Conservation (phyloP, 2,113 vertebrate genomes). For the Lutjanus erythropterus region DNA sequence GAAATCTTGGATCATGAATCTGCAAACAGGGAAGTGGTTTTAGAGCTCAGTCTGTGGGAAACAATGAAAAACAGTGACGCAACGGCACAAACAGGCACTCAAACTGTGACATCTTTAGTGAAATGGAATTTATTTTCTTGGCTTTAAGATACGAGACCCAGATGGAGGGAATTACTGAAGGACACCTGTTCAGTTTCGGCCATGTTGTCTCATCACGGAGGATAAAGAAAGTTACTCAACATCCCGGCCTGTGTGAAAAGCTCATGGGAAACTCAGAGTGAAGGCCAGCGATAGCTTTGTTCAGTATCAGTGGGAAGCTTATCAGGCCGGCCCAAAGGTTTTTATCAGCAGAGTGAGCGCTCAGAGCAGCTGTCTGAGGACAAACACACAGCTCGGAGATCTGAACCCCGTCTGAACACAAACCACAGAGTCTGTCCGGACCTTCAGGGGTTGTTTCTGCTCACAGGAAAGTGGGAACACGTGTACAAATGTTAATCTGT, state of each 20-base stretch:
- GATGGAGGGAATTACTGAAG: slow-evolving; percentile 34
- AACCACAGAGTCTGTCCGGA: neutral
- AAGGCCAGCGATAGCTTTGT: slow-evolving; percentile 16
- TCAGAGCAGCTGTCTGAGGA: slow-evolving; percentile 37
- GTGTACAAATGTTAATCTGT: neutral
- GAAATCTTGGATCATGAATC: neutral
- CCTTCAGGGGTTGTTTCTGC: neutral
- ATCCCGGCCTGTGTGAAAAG: neutral
- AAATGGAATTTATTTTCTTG: slow-evolving; percentile 25
- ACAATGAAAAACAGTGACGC: neutral
- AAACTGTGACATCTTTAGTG: slow-evolving; percentile 1
- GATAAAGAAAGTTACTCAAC: slow-evolving; percentile 30
- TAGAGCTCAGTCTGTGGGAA: slow-evolving; percentile 7
- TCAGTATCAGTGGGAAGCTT: slow-evolving; percentile 37
- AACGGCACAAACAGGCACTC: neutral
- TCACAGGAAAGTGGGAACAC: neutral
- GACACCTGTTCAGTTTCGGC: slow-evolving; percentile 32
- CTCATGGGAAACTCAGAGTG: slow-evolving; percentile 35
- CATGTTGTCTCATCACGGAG: slow-evolving; percentile 1
- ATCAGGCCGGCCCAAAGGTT: neutral
- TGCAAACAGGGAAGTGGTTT: neutral
- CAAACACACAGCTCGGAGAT: slow-evolving; percentile 5
- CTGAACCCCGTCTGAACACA: neutral
- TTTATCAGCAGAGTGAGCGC: neutral
- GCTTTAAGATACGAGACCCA: neutral